Evolutionary conservation across 92 coral and sea anemone genomes (phyloP), one percentile per base, ranked within the genome.

Genomic region (Siderastrea radians): DNA sequence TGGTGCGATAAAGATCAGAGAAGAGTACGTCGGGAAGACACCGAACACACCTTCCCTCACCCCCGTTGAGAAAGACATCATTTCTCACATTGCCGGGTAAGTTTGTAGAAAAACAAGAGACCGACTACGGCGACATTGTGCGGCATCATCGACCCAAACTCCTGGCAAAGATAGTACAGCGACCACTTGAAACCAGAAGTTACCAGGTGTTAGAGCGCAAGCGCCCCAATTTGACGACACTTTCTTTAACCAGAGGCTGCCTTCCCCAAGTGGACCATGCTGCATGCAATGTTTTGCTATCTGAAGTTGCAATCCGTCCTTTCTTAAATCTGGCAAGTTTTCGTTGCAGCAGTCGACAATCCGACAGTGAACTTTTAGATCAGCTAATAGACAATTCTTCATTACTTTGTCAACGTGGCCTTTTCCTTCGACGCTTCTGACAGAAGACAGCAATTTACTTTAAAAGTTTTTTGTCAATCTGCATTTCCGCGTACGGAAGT

Each of bases 91-190:
- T 54, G 86, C 90, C 45, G 93, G 93, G 12, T 90, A 90, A 71
- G 90, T 90, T 43, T 90, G 93, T 49, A 67, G 93, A 26, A 90
- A 85, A 47, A 84, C 83, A 9, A 90, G 86, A 68, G 93, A 90
- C 74, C 65, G 75, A 12, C 67, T 90, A 4, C 84, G 84, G 49
- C n/a, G 84, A 9, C 58, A 77, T 84, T 47, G 76, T 9, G 57
- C 5, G 6, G 10, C 57, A 53, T 53, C 57, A 53, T 53, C 1
- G 57, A 53, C 6, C 57, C 57, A 53, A 53, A 53, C 57, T 53
- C 6, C 57, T 53, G 57, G 57, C 5, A 53, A 53, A 11, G 15
- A 11, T 4, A 55, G 72, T 2, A 54, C 6, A 17, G 52, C 45
- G 11, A 58, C 26, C 7, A 44, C n/a, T 9, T 61, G 74, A 49